Percentiles rank a stretch among this genome's conserved stretches.
Conservation (phyloP, 2,888 invertebrate species). For the Argyra leucocephala region DNA sequence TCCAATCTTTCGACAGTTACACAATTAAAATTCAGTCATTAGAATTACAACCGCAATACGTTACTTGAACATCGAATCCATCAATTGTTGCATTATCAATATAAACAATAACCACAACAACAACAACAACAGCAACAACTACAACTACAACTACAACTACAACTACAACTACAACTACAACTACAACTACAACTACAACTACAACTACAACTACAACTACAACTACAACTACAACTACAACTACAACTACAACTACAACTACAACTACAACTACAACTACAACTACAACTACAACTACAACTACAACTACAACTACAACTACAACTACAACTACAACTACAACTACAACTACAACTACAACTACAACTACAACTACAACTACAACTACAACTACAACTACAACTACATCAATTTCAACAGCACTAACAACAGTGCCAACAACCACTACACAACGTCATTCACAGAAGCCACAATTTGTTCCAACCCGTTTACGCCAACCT, state of each 20-base stretch:
- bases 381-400: slow-evolving; percentile 22
- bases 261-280: slow-evolving; percentile 22
- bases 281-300: slow-evolving; percentile 18
- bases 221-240: slow-evolving; percentile 18
- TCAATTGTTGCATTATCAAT: slow-evolving; percentile 10
- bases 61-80: slow-evolving; percentile 26
- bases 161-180: slow-evolving; percentile 19
- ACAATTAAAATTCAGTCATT: slow-evolving; percentile 21
- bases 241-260: slow-evolving; percentile 22
- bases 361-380: slow-evolving; percentile 17
- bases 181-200: too few relatives aligned
- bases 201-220: slow-evolving; percentile 22
- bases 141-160: slow-evolving; percentile 20
- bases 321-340: slow-evolving; percentile 16
- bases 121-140: slow-evolving; percentile 20
- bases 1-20: slow-evolving; percentile 15
- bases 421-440: background rate
- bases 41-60: slow-evolving; percentile 41
- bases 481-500: slow-evolving; percentile 39
- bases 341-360: slow-evolving; percentile 18
- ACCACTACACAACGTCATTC: slow-evolving; percentile 25
- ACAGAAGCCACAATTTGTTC: slow-evolving; percentile 37
- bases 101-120: slow-evolving; percentile 19
- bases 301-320: slow-evolving; percentile 20
- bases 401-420: slow-evolving; percentile 17